phyloP scores from a whole-genome alignment of 2,888 invertebrate genomes.

The Plebejus anna region DNA sequence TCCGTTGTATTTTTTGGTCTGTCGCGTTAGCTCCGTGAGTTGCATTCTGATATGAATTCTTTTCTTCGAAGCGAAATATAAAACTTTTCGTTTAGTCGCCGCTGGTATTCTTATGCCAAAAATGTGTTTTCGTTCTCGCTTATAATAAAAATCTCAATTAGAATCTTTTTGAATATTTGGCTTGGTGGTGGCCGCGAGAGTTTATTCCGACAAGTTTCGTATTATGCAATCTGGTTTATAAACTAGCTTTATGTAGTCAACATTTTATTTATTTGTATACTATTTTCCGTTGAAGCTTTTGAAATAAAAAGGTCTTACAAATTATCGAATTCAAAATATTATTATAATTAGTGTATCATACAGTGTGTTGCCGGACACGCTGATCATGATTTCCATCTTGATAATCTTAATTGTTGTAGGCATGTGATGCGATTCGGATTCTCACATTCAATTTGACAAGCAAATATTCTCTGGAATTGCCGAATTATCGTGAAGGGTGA shows the following conservation, averaged over 20 bases:
- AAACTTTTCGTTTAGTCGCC: constrained; percentile 25
- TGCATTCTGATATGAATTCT: constrained; percentile 33
- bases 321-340: background rate
- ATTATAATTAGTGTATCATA: too few relatives aligned
- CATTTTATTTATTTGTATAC: background rate
- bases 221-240: background rate
- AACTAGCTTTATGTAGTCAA: background rate
- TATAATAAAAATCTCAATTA: constrained; percentile 24
- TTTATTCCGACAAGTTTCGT: background rate
- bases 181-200: background rate
- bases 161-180: constrained; percentile 17
- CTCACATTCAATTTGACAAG: too few relatives aligned
- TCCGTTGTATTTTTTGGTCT: constrained; percentile 34
- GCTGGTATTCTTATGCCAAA: constrained; percentile 23
- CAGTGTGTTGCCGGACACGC: too few relatives aligned
- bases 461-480: background rate
- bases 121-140: constrained; percentile 21
- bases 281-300: background rate
- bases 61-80: constrained; percentile 25
- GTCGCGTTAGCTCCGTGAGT: constrained; percentile 33
- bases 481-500: background rate
- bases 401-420: too few relatives aligned
- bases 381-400: too few relatives aligned
- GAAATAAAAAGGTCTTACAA: background rate
- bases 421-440: too few relatives aligned